Conservation (phyloP, 2,113 vertebrate genomes). For the Prolemur simus region DNA sequence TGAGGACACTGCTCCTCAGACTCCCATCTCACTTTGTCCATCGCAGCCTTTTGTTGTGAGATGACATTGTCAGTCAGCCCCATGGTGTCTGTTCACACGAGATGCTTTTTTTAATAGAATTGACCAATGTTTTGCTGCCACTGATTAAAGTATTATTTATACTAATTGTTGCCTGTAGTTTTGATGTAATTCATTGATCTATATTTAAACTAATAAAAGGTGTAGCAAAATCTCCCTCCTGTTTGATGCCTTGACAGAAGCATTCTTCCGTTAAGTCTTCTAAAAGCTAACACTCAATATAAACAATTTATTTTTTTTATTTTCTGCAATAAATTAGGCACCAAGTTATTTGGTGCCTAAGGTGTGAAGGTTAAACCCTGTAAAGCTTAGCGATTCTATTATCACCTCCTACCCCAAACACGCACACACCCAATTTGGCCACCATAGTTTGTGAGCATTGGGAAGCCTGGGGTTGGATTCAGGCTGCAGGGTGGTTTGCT, state of each 20-base stretch:
- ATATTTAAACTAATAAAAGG: constrained; percentile 83
- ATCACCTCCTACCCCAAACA: not conserved
- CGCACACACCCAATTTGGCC: not conserved
- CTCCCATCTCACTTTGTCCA: constrained; percentile 64
- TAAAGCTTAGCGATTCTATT: not conserved
- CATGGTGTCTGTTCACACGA: constrained; percentile 76
- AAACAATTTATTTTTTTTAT: constrained; percentile 30
- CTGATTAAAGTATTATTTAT: constrained; percentile 88
- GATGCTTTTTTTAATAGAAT: constrained; percentile 81
- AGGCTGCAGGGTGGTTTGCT: not conserved
- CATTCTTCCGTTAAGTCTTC: constrained; percentile 68
- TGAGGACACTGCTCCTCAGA: constrained; percentile 57
- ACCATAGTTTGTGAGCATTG: constrained; percentile 25
- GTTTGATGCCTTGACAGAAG: constrained; percentile 81
- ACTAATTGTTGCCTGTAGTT: constrained; percentile 84
- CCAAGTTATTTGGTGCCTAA: constrained; percentile 4
- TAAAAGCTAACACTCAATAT: constrained; percentile 34
- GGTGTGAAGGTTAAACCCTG: constrained; percentile 18
- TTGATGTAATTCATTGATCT: constrained; percentile 82
- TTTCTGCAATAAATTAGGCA: constrained; percentile 29
- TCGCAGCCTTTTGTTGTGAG: constrained; percentile 80
- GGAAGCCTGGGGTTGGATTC: not conserved
- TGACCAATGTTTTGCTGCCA: constrained; percentile 82
- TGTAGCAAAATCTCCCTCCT: constrained; percentile 78
- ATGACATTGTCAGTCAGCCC: constrained; percentile 76